Evolutionary conservation across 2,113 vertebrate species (phyloP).

Genomic region (Megaceryle torquata): DNA sequence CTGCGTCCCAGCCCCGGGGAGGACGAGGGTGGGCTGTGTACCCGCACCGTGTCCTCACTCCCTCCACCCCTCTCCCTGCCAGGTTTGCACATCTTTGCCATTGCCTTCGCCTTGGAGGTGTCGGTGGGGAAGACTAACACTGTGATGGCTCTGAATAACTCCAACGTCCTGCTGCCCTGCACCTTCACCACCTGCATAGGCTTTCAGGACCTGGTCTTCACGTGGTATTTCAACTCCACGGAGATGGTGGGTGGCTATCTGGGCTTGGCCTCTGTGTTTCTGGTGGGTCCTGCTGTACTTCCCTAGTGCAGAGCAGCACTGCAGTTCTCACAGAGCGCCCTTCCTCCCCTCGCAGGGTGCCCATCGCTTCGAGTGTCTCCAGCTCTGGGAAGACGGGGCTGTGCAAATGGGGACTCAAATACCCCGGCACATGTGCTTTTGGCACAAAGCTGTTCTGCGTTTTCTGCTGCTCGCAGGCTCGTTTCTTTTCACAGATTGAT

Average conservation of each 20-base stretch:
- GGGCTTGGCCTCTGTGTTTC: neutral
- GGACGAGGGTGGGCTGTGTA: neutral
- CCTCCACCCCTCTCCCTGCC: neutral
- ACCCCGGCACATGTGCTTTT: neutral
- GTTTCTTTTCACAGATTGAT: neutral
- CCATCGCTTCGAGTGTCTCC: neutral
- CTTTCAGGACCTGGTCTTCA: conserved; percentile 85
- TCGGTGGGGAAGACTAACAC: conserved; percentile 84
- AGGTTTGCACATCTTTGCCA: conserved; percentile 54
- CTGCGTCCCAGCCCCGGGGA: too few species aligned
- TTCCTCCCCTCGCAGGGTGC: neutral
- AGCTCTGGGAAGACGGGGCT: neutral
- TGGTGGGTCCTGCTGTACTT: neutral
- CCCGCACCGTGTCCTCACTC: neutral
- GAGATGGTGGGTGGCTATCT: conserved; percentile 30
- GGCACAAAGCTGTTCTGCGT: neutral
- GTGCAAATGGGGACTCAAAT: neutral
- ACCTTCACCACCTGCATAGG: conserved; percentile 88
- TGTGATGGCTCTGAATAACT: conserved; percentile 86
- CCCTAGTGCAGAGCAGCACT: neutral
- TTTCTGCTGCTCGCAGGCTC: neutral
- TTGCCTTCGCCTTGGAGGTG: conserved; percentile 83
- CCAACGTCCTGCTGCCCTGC: conserved; percentile 86
- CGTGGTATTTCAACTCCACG: conserved; percentile 79
- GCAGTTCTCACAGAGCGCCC: neutral